Evolutionary conservation across 2,113 vertebrate species (phyloP).

Genomic region (Halcyon malimbica): DNA sequence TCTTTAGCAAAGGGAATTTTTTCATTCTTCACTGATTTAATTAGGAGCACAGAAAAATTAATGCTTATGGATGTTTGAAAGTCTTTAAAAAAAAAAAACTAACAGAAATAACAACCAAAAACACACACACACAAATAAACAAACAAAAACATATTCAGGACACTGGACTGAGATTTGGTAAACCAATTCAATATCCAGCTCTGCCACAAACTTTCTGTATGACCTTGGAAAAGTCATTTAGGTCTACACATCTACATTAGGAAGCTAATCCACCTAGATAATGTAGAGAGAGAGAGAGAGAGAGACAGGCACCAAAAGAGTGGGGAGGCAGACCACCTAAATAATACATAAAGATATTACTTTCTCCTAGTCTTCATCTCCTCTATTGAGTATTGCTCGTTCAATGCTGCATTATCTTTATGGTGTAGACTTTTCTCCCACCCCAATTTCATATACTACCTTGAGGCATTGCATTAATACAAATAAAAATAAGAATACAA

Average conservation of each 20-base stretch:
- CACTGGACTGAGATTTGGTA: background rate
- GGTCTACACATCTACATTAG: background rate
- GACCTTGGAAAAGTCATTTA: constrained; percentile 43
- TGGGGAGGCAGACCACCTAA: constrained; percentile 53
- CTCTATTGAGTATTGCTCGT: constrained; percentile 31
- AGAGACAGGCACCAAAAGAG: constrained; percentile 50
- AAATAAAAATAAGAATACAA: constrained; percentile 6
- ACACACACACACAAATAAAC: too few species aligned
- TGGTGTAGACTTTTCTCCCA: background rate
- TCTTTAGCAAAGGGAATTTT: background rate
- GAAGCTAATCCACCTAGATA: constrained; percentile 39
- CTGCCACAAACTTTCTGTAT: background rate
- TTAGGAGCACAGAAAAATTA: background rate
- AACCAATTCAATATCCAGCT: background rate
- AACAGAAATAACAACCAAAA: background rate
- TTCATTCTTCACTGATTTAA: background rate
- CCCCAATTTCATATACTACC: background rate
- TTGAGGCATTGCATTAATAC: constrained; percentile 1
- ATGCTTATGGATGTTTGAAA: background rate
- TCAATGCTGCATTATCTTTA: constrained; percentile 52
- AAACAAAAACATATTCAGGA: background rate
- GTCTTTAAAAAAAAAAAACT: background rate
- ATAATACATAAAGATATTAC: constrained; percentile 56
- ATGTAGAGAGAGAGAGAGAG: constrained; percentile 36
- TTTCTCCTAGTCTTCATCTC: constrained; percentile 23